Evolutionary conservation across 2,797 vertebrate species (phyloP), one percentile per base, ranked within the genome.

Genomic region (Helostoma temminkii): DNA sequence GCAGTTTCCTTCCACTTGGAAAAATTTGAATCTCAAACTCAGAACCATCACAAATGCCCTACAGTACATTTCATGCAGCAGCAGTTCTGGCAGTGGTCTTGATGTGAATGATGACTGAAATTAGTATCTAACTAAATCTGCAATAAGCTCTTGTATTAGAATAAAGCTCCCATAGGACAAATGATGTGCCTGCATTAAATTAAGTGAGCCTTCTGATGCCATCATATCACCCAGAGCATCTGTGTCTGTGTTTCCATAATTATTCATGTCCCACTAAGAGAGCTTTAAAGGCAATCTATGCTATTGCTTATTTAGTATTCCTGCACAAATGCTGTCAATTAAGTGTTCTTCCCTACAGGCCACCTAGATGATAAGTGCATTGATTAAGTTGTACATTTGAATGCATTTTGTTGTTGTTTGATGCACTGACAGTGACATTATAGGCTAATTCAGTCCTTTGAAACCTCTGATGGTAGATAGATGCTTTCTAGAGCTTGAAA

Each of bases 181-280:
- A 88, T 87, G 74, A 87, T 91, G 84, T 69, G 71, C 71, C 81
- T 59, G 71, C 82, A 89, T 87, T 89, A 85, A 89, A 90, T 91
- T 83, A 89, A 84, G 81, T 78, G 73, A 91, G 80, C 85, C 74
- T 87, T 89, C 82, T 70, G 81, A 89, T 89, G 85, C 78, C 67
- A 74, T 86, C 84, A 71, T 65, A 85, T 89, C 84, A 90, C 83
- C 81, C 79, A 41, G 66, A 90, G 82, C 89, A 91, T 90, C 91
- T 93, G 92, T 83, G 85, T 85, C 78, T 81, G 54, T 61, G 74
- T 80, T 82, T 66, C 75, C 74, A 79, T 88, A 89, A 88, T 88
- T 86, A 90, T 79, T 76, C 77, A 60, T 63, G 75, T 87, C 74
- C 80, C 78, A 84, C 52, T 80, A 83, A 79, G 72, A 89, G 71